Evolutionary conservation across 2,113 vertebrate species (phyloP).

Genomic region (Menidia beryllina): DNA sequence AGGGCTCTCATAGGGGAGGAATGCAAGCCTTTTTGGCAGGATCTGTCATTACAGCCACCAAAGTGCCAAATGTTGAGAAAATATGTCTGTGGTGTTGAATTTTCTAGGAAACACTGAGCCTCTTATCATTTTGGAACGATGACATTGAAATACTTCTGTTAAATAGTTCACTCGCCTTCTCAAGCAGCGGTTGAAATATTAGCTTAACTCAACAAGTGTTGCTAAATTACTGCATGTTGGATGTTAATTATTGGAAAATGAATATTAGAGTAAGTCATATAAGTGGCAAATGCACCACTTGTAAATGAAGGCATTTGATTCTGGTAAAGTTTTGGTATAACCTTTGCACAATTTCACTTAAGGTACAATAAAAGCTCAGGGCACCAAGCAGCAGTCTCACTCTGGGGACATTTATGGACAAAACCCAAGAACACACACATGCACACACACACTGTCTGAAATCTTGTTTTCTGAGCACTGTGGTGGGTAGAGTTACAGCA

Average conservation of each 20-base stretch:
- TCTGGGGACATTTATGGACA: conserved; percentile 72
- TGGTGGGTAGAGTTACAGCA: conserved; percentile 87
- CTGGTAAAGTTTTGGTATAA: conserved; percentile 63
- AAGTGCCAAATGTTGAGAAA: conserved; percentile 56
- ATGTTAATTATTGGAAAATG: no score
- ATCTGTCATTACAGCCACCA: conserved; percentile 45
- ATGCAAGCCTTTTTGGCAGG: conserved; percentile 52
- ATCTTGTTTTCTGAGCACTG: conserved; percentile 63
- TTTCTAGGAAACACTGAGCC: conserved; percentile 35
- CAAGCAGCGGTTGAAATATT: not conserved
- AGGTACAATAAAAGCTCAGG: conserved; percentile 35
- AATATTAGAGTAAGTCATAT: no score
- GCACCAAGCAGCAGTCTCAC: conserved; percentile 52
- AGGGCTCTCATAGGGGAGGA: conserved; percentile 84
- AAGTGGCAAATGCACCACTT: not conserved
- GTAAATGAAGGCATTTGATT: conserved; percentile 49
- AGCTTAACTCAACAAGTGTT: no score
- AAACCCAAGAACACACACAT: conserved; percentile 49
- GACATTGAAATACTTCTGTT: not conserved
- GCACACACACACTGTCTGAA: conserved; percentile 50
- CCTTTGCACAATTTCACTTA: conserved; percentile 35
- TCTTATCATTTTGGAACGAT: conserved; percentile 22
- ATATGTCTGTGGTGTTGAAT: conserved; percentile 40
- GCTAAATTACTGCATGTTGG: no score
- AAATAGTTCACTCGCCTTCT: not conserved